Conservation (phyloP, 2,888 invertebrate genomes). For the Drosophila acutilabella region DNA sequence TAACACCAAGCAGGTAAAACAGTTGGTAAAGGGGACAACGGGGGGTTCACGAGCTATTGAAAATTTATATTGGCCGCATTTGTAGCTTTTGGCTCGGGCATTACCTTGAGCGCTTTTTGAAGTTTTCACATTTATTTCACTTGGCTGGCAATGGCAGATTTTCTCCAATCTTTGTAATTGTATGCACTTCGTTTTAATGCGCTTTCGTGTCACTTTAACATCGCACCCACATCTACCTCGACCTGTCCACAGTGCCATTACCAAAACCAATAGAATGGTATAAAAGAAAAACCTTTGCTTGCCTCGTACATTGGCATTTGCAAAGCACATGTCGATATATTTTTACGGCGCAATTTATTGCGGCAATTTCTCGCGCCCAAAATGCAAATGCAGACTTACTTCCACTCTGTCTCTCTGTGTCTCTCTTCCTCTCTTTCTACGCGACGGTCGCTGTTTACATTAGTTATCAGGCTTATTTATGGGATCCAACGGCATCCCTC, state of each 20-base stretch:
- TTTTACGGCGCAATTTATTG: conserved; percentile 79
- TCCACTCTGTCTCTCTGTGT: neutral
- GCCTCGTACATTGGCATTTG: conserved; percentile 5
- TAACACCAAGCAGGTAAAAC: conserved; percentile 30
- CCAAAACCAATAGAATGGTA: conserved; percentile 2
- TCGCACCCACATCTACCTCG: conserved; percentile 20
- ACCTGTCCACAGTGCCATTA: conserved; percentile 22
- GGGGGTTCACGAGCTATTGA: conserved; percentile 54
- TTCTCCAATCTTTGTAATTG: conserved; percentile 79
- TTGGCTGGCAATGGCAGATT: conserved; percentile 58
- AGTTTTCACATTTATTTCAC: conserved; percentile 80
- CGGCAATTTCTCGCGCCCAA: conserved; percentile 79
- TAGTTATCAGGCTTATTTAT: conserved; percentile 81
- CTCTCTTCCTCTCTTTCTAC: conserved; percentile 8
- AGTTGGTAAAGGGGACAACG: neutral
- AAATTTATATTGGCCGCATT: conserved; percentile 80
- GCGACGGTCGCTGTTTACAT: conserved; percentile 76
- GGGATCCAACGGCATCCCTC: conserved; percentile 30
- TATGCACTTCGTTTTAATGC: conserved; percentile 79
- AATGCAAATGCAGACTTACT: conserved; percentile 76
- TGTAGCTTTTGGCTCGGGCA: conserved; percentile 68
- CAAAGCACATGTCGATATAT: conserved; percentile 66
- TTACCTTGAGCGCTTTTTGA: conserved; percentile 79
- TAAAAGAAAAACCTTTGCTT: neutral
- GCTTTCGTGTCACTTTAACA: conserved; percentile 68